A percentile compares a stretch with the other conserved stretches of the same genome.
These are phyloP conservation scores for Chymomyza caudatula DNA, from an alignment of 2,888 invertebrate species.

Conservation along the genomic window DNA sequence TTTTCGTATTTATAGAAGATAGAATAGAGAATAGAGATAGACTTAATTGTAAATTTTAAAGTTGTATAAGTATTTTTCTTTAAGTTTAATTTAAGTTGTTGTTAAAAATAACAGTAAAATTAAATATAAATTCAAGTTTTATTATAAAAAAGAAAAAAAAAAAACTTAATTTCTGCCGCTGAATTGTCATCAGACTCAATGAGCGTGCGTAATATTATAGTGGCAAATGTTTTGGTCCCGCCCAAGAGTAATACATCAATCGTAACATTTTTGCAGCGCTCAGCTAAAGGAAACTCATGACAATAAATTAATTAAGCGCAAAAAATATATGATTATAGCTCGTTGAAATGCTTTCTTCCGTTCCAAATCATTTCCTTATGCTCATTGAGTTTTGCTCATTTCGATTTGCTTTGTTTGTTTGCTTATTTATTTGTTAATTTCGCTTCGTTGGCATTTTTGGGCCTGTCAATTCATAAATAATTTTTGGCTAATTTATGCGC, in stretches of 20 bases:
- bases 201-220: too few species aligned
- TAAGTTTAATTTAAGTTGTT: too few species aligned
- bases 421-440: constrained; percentile 39
- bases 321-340: constrained; percentile 55
- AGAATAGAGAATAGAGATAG: too few species aligned
- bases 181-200: too few species aligned
- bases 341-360: constrained; percentile 10
- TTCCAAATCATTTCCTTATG: neutral
- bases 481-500: constrained; percentile 57
- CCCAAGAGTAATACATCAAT: neutral
- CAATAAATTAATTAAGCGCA: constrained; percentile 62
- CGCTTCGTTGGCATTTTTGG: constrained; percentile 3
- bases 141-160: too few species aligned
- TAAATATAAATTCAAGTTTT: too few species aligned
- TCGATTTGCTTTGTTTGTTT: constrained; percentile 22
- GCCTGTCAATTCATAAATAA: constrained; percentile 55
- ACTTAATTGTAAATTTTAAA: too few species aligned
- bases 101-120: too few species aligned
- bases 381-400: constrained; percentile 8
- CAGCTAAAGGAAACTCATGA: constrained; percentile 9
- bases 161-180: too few species aligned
- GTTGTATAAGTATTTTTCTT: too few species aligned
- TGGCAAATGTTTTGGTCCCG: neutral
- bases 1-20: too few species aligned
- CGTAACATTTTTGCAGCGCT: constrained; percentile 14